Percentiles rank a stretch among this genome's conserved stretches.
Evolutionary conservation across 1,140 invertebrate species (phyloP).

Genomic region (Coelopa frigida): DNA sequence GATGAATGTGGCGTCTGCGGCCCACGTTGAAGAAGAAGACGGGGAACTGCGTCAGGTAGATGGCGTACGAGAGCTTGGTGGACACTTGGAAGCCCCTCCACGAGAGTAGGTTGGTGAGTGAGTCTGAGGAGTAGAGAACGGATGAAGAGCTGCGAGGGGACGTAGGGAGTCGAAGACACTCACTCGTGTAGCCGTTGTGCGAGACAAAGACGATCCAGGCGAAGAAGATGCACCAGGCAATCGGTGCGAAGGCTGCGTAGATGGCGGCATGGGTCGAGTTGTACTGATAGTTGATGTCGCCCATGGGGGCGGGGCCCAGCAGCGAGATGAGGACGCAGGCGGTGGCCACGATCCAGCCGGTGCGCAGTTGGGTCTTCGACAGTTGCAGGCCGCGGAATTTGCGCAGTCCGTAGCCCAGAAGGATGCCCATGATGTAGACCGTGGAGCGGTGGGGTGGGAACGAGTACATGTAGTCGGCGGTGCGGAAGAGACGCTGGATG

Average conservation of each 20-base stretch:
- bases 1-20: slow-evolving; percentile 48
- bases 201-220: slow-evolving; percentile 58
- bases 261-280: slow-evolving; percentile 57
- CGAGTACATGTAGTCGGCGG: slow-evolving; percentile 64
- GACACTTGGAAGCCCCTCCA: slow-evolving; percentile 57
- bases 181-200: slow-evolving; percentile 56
- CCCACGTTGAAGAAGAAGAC: slow-evolving; percentile 62
- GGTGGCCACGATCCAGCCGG: slow-evolving; percentile 51
- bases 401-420: slow-evolving; percentile 54
- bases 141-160: not conserved
- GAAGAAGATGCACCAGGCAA: slow-evolving; percentile 61
- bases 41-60: slow-evolving; percentile 62
- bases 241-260: slow-evolving; percentile 64
- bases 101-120: slow-evolving; percentile 48
- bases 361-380: slow-evolving; percentile 45
- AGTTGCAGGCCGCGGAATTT: slow-evolving; percentile 42
- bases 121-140: slow-evolving; percentile 37
- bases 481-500: slow-evolving; percentile 59
- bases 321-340: slow-evolving; percentile 51
- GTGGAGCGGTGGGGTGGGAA: slow-evolving; percentile 61
- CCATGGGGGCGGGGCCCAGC: slow-evolving; percentile 58
- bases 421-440: slow-evolving; percentile 64
- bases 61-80: slow-evolving; percentile 57
- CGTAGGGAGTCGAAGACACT: slow-evolving; percentile 12
- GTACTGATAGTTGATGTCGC: slow-evolving; percentile 58